Evolutionary conservation across 1,140 invertebrate genomes (phyloP), one percentile per base, ranked within the genome.

Genomic region (Semibalanus balanoides): DNA sequence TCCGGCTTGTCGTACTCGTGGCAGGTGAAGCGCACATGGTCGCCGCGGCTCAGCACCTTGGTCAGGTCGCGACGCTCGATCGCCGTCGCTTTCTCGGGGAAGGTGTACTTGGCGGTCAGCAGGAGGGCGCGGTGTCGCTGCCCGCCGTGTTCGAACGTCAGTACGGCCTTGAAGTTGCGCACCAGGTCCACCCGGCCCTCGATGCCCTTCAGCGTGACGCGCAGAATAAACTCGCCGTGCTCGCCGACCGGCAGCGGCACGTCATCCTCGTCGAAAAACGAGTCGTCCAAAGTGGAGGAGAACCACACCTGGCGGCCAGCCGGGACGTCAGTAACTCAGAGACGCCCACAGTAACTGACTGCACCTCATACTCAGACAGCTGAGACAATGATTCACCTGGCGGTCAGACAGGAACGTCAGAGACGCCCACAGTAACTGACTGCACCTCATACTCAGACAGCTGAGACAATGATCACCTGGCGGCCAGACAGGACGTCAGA

Each of bases 1-100:
- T 64, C 22, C 14, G 51, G 51, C 51, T 64, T 28, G 70, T 72
- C 70, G 70, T 72, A 72, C n/a, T 28, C 28, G 29, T 72, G 70
- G 70, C 70, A 72, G n/a, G 70, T 72, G 70, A 72, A 72, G 28
- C 29, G 70, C n/a, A 72, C 70, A 0, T 27, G 29, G 70, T 72
- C 29, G 70, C 70, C 70, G 70, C n/a, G 28, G 70, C 70, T 28
- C 25, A 72, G 70, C 25, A 72, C 70, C 11, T 27, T 9, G 9
- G 70, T 72, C 70, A 72, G 70, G 70, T 72, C 70, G 70, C 25
- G 25, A 17, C n/a, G 28, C n/a, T 29, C 29, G 70, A 9, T n/a
- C 3, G 70, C 29, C 28, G 28, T 30, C 28, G 70, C 22, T 9
- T 27, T 30, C 70, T 28, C 29, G 25, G n/a, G 70, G 70, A 28